These are phyloP conservation scores for Delphinus delphis DNA, from an alignment of 2,113 vertebrate genomes.

Conservation along the genomic window DNA sequence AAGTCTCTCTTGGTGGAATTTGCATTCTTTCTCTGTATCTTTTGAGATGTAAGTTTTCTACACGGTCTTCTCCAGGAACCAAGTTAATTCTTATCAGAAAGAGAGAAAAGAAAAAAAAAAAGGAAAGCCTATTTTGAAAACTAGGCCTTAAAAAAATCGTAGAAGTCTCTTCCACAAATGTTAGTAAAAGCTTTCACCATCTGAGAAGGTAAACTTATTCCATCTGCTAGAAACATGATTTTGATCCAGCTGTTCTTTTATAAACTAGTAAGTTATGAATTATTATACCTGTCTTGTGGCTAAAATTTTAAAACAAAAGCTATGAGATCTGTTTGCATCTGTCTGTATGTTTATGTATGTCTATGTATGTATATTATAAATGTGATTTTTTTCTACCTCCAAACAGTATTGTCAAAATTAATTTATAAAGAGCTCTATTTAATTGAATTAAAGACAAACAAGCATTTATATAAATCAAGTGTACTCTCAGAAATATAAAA, in stretches of 20 bases:
- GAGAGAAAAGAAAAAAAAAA: not conserved
- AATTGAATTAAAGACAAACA: not conserved
- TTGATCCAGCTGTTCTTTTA: not conserved
- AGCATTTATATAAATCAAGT: not conserved
- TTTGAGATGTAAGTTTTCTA: not conserved
- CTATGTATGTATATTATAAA: not conserved
- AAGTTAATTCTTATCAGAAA: not conserved
- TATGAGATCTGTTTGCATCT: not conserved
- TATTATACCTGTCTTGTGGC: not conserved
- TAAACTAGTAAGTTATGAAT: not conserved
- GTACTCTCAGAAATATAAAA: not conserved
- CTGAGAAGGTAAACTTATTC: not conserved
- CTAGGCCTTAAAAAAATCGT: not conserved
- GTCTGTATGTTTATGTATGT: not conserved
- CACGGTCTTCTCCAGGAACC: not conserved
- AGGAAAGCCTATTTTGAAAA: not conserved
- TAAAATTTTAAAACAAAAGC: not conserved
- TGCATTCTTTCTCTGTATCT: not conserved
- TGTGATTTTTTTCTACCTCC: not conserved
- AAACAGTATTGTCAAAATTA: not conserved
- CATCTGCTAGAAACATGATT: not conserved
- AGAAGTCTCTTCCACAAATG: not conserved
- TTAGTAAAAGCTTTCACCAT: not conserved
- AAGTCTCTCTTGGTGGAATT: not conserved
- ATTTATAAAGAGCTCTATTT: not conserved